Percentiles rank a stretch among this genome's conserved stretches.
Conservation (phyloP, 2,113 vertebrate genomes). For the Podocnemis expansa region DNA sequence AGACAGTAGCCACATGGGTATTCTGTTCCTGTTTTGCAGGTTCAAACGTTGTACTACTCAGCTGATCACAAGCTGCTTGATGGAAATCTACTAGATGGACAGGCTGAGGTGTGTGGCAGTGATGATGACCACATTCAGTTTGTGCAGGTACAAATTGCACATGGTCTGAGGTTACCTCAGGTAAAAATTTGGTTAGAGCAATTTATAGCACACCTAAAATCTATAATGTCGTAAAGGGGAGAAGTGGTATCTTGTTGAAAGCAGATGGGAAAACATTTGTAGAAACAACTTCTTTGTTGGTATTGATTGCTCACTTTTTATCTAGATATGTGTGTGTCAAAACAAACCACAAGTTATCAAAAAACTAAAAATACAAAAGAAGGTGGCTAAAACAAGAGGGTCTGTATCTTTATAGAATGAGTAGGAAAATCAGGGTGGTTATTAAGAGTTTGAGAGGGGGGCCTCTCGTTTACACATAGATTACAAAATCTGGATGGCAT, state of each 20-base stretch:
- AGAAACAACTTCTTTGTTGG: neutral
- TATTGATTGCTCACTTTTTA: neutral
- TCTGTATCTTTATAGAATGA: neutral
- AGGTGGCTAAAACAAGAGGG: neutral
- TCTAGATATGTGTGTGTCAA: no score
- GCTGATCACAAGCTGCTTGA: conserved; percentile 99
- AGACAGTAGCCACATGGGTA: conserved; percentile 96
- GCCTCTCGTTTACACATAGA: neutral
- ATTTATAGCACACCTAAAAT: conserved; percentile 58
- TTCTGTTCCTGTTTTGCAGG: conserved; percentile 99
- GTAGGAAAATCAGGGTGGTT: neutral
- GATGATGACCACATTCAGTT: conserved; percentile 99
- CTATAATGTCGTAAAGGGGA: conserved; percentile 54
- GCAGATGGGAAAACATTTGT: accelerated
- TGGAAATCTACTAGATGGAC: conserved; percentile 97
- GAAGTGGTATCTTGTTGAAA: conserved; percentile 9
- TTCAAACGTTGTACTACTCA: conserved; percentile 99
- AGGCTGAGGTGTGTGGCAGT: conserved; percentile 97
- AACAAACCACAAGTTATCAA: no score
- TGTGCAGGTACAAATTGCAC: conserved; percentile 96
- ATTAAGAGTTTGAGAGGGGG: neutral
- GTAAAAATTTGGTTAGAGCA: conserved; percentile 68
- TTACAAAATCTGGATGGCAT: neutral
- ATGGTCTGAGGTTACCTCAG: conserved; percentile 80
- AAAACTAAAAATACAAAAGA: conserved; percentile 19